Evolutionary conservation across 2,888 invertebrate species (phyloP).

Genomic region (Aplocera efformata): DNA sequence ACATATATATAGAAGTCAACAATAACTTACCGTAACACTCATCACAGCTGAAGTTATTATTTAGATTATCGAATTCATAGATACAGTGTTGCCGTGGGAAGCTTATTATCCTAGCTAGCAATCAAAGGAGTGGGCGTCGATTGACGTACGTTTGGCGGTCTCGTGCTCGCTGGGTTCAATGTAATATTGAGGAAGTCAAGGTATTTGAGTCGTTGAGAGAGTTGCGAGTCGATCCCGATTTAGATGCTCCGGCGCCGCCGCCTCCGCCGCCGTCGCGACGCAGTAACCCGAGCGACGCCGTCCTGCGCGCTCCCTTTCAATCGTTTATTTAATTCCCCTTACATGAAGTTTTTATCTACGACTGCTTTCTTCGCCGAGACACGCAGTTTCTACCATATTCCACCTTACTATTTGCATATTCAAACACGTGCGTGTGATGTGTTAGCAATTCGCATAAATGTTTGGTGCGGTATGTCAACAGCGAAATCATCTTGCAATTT

Average conservation of each 20-base stretch:
- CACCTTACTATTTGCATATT: slow-evolving; percentile 21
- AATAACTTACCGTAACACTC: no score
- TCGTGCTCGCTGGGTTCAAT: slow-evolving; percentile 75
- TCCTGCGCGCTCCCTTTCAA: slow-evolving; percentile 66
- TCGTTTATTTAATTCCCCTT: slow-evolving; percentile 44
- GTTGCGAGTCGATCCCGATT: slow-evolving; percentile 78
- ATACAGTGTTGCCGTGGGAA: slow-evolving; percentile 36
- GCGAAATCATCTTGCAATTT: slow-evolving; percentile 22
- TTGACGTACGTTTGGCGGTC: slow-evolving; percentile 74
- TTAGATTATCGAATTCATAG: slow-evolving; percentile 18
- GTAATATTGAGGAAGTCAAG: slow-evolving; percentile 81
- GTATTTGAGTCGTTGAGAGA: slow-evolving; percentile 79
- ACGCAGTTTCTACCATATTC: slow-evolving; percentile 15
- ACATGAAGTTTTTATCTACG: slow-evolving; percentile 39
- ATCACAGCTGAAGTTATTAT: slow-evolving; percentile 16
- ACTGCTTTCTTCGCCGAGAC: slow-evolving; percentile 38
- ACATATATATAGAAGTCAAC: no score
- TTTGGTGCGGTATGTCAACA: slow-evolving; percentile 26
- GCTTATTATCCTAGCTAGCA: slow-evolving; percentile 42
- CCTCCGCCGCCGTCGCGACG: slow-evolving; percentile 70
- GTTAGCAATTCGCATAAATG: slow-evolving; percentile 25
- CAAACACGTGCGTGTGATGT: slow-evolving; percentile 27
- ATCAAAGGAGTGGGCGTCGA: slow-evolving; percentile 65
- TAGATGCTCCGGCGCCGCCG: slow-evolving; percentile 77
- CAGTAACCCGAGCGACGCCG: slow-evolving; percentile 75